A percentile compares a stretch with the other conserved stretches of the same genome.
Evolutionary conservation across 2,113 vertebrate species (phyloP).

Genomic region (Carettochelys insculpta): DNA sequence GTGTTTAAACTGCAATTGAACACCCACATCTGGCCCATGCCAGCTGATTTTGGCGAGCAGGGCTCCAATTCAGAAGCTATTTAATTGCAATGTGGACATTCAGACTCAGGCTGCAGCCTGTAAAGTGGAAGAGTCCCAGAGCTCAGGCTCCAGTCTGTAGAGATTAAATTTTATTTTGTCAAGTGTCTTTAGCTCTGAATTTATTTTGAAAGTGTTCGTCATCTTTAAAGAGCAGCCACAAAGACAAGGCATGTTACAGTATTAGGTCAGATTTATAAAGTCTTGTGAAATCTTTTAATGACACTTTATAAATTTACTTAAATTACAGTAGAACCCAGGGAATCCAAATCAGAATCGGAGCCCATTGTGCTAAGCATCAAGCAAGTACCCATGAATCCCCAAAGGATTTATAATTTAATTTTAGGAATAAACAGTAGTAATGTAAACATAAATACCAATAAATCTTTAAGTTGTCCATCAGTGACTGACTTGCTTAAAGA

Average conservation of each 20-base stretch:
- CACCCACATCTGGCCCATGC: not conserved
- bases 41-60: not conserved
- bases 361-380: not conserved
- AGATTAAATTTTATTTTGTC: slow-evolving; percentile 40
- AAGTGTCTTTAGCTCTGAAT: slow-evolving; percentile 30
- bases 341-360: not conserved
- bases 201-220: slow-evolving; percentile 24
- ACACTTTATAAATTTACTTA: not conserved
- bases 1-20: not conserved
- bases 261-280: not conserved
- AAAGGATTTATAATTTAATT: not conserved
- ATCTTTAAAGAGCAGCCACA: not conserved
- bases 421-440: accelerated
- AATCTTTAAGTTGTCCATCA: not conserved
- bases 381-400: not conserved
- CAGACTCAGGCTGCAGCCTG: no score
- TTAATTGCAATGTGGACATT: not conserved
- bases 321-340: not conserved
- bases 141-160: not conserved
- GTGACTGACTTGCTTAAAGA: not conserved
- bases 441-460: not conserved
- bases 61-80: not conserved
- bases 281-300: not conserved
- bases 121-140: not conserved
- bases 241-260: not conserved